These are phyloP conservation scores for Morelia viridis DNA, from an alignment of 2,797 vertebrate species.

Conservation along the genomic window DNA sequence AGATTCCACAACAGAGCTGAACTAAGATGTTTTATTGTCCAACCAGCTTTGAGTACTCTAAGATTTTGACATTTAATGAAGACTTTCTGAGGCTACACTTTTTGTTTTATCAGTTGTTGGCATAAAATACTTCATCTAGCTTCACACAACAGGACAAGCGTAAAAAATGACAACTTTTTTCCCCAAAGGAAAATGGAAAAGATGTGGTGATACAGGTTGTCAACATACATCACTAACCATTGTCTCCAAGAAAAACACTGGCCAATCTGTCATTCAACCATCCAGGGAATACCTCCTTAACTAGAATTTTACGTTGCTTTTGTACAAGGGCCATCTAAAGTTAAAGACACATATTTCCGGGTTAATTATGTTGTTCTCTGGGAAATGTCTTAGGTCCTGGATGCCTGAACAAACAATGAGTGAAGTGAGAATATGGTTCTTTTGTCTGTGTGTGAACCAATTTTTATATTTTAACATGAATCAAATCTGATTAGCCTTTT, in stretches of 20 bases:
- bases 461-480: slow-evolving; percentile 1
- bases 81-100: background rate
- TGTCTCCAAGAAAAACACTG: slow-evolving; percentile 26
- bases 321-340: background rate
- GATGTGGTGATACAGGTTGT: slow-evolving; percentile 53
- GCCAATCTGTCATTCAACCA: slow-evolving; percentile 2
- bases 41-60: background rate
- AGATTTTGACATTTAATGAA: background rate
- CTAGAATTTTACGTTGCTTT: rapidly evolving
- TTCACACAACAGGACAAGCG: background rate
- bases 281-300: slow-evolving; percentile 29
- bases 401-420: slow-evolving; percentile 55
- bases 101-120: background rate
- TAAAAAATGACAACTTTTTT: slow-evolving; percentile 18
- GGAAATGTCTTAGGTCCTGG: background rate
- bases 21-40: background rate
- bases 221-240: slow-evolving; percentile 37
- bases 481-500: background rate
- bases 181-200: slow-evolving; percentile 4
- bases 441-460: background rate
- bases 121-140: background rate
- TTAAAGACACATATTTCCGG: slow-evolving; percentile 3
- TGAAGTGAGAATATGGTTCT: background rate
- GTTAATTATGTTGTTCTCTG: slow-evolving; percentile 36
- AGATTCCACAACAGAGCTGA: background rate